These are phyloP conservation scores for Agrotis clavis DNA, from an alignment of 2,888 invertebrate species.

Conservation along the genomic window DNA sequence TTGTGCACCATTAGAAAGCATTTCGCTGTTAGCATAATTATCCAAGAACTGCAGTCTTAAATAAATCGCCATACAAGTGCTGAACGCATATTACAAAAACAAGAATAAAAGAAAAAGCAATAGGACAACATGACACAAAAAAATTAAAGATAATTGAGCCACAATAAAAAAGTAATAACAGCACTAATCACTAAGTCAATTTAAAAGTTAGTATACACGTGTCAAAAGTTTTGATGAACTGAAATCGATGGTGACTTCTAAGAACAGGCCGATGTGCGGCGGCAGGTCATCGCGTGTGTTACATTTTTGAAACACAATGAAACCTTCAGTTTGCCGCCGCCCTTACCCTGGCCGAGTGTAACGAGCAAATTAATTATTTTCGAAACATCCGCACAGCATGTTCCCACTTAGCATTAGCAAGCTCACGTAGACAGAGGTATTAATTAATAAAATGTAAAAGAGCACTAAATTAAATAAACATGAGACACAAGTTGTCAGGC, in stretches of 20 bases:
- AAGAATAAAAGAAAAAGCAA: slow-evolving; percentile 11
- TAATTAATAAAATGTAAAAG: slow-evolving; percentile 67
- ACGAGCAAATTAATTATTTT: slow-evolving; percentile 60
- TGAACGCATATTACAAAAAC: neutral
- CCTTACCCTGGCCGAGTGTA: slow-evolving; percentile 28
- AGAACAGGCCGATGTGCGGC: slow-evolving; percentile 31
- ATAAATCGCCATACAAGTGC: slow-evolving; percentile 32
- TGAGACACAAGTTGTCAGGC: slow-evolving; percentile 64
- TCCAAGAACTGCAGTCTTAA: slow-evolving; percentile 17
- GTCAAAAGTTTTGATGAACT: slow-evolving; percentile 56
- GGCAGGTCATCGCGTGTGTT: slow-evolving; percentile 42
- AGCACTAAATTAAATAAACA: slow-evolving; percentile 63
- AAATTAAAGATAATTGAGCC: slow-evolving; percentile 46
- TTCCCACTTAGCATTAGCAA: slow-evolving; percentile 55
- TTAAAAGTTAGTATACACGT: slow-evolving; percentile 50
- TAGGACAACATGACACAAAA: slow-evolving; percentile 31
- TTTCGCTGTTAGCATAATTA: slow-evolving; percentile 50
- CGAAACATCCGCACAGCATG: slow-evolving; percentile 64
- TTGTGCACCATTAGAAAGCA: slow-evolving; percentile 41
- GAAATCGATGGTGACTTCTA: slow-evolving; percentile 55
- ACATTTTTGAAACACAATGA: slow-evolving; percentile 31
- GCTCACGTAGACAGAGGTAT: slow-evolving; percentile 58
- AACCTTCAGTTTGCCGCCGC: slow-evolving; percentile 28
- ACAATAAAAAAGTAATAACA: slow-evolving; percentile 42
- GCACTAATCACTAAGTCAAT: slow-evolving; percentile 50